Percentiles rank a stretch among this genome's conserved stretches.
Evolutionary conservation across 2,888 invertebrate genomes (phyloP).

Genomic region (Drosophila barbarae): DNA sequence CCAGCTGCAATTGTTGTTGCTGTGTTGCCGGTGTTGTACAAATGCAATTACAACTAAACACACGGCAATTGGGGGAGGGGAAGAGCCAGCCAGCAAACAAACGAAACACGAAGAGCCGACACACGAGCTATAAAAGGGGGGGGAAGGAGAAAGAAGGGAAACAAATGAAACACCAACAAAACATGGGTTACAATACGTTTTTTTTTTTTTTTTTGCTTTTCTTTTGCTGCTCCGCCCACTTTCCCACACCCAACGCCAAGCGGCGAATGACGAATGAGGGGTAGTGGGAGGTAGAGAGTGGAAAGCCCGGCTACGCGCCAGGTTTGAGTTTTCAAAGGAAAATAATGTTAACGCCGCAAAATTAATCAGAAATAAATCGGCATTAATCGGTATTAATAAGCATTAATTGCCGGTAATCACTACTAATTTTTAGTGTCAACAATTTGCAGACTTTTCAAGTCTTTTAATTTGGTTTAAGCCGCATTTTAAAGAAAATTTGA

Average conservation of each 20-base stretch:
- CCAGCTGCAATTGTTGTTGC: constrained; percentile 35
- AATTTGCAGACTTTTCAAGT: background rate
- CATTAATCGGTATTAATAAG: background rate
- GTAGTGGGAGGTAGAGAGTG: background rate
- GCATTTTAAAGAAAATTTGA: too few species aligned
- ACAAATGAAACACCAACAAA: constrained; percentile 49
- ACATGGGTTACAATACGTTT: constrained; percentile 18
- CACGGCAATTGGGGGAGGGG: constrained; percentile 7
- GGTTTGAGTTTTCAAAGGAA: constrained; percentile 2
- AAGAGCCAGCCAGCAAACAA: constrained; percentile 17
- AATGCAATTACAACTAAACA: constrained; percentile 67
- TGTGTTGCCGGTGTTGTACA: constrained; percentile 47
- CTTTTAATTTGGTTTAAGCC: background rate
- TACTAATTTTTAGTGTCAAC: background rate
- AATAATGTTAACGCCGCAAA: constrained; percentile 7
- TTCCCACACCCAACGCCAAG: constrained; percentile 68
- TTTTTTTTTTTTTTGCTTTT: constrained; percentile 23
- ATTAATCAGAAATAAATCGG: constrained; percentile 5
- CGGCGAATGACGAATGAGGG: constrained; percentile 49
- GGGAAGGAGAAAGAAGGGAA: constrained; percentile 13
- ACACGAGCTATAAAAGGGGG: constrained; percentile 35
- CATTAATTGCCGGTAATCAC: background rate
- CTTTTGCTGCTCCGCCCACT: constrained; percentile 64
- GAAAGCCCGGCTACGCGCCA: background rate
- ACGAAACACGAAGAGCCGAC: constrained; percentile 37